These are phyloP conservation scores for Mantis religiosa DNA, from an alignment of 2,888 invertebrate species.

Conservation along the genomic window DNA sequence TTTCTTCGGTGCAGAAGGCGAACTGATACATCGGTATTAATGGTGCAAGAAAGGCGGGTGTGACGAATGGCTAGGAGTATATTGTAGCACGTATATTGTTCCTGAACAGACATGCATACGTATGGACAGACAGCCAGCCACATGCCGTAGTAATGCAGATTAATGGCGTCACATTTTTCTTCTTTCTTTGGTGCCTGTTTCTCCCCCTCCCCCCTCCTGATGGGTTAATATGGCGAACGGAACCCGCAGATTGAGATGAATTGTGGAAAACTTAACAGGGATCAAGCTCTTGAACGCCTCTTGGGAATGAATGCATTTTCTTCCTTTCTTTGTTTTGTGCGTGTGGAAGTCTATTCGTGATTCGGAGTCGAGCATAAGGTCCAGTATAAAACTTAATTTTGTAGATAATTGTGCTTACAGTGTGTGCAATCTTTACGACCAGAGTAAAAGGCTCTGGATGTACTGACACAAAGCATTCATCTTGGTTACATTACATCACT, in stretches of 20 bases:
- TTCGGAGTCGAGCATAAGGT: too few relatives aligned
- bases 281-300: neutral
- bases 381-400: too few relatives aligned
- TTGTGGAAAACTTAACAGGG: constrained; percentile 15
- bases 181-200: neutral
- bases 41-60: neutral
- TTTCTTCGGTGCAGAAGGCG: neutral
- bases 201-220: neutral
- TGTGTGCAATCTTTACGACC: too few relatives aligned
- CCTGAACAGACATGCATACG: neutral
- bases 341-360: neutral
- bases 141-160: constrained; percentile 14
- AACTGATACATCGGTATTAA: neutral
- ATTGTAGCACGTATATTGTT: neutral
- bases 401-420: too few relatives aligned
- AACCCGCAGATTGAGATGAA: constrained; percentile 23
- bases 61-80: neutral
- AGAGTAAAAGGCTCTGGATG: too few relatives aligned
- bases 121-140: neutral
- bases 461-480: too few relatives aligned
- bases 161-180: constrained; percentile 17
- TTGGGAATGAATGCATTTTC: neutral
- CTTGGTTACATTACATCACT: too few relatives aligned
- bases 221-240: neutral
- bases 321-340: neutral